A percentile compares a stretch with the other conserved stretches of the same genome.
phyloP scores from a whole-genome alignment of 2,113 vertebrate species.

The Neogale vison region DNA sequence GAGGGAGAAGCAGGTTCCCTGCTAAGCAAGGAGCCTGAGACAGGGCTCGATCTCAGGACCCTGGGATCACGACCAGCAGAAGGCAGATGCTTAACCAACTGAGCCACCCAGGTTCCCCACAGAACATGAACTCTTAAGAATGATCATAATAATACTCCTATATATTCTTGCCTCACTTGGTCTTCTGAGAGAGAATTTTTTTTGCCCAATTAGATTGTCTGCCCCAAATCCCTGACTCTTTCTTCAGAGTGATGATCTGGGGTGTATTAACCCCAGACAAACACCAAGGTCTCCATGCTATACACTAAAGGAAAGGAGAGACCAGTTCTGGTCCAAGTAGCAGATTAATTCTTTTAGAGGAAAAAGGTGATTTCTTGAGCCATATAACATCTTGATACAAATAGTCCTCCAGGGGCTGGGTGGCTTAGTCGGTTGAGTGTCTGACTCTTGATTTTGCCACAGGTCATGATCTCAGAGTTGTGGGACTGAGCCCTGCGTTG shows the following conservation, averaged over 20 bases:
- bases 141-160: neutral
- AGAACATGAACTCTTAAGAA: neutral
- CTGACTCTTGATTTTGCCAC: neutral
- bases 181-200: neutral
- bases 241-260: neutral
- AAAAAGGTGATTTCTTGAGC: neutral
- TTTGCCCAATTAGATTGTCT: neutral
- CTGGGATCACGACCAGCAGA: too few relatives aligned
- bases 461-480: neutral
- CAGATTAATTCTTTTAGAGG: neutral
- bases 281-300: neutral
- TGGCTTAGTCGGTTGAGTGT: neutral
- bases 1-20: too few relatives aligned
- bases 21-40: too few relatives aligned
- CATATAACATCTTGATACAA: neutral
- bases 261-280: neutral
- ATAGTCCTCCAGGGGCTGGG: neutral
- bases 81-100: too few relatives aligned
- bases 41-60: too few relatives aligned
- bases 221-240: neutral
- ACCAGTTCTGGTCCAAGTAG: neutral
- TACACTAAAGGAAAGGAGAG: neutral
- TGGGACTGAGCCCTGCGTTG: neutral
- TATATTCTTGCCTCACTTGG: neutral
- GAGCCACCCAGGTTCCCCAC: too few relatives aligned